Evolutionary conservation across 2,888 invertebrate genomes (phyloP).

Genomic region (Taenaris catops): DNA sequence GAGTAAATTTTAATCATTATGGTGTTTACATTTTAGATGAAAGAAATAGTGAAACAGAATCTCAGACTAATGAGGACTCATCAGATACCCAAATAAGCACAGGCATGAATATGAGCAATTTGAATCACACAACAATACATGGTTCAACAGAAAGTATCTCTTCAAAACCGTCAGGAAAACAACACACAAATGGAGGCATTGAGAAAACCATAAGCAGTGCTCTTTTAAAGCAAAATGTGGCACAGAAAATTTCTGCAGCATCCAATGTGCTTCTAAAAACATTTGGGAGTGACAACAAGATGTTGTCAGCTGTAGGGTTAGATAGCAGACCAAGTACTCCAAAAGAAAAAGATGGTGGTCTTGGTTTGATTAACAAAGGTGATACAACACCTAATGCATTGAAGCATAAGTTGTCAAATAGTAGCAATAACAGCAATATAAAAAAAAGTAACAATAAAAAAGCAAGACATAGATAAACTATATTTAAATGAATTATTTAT

Average conservation of each 20-base stretch:
- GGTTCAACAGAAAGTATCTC: slow-evolving; percentile 72
- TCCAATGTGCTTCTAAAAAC: slow-evolving; percentile 64
- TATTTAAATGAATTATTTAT: slow-evolving; percentile 1
- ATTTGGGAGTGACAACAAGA: slow-evolving; percentile 60
- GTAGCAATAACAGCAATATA: slow-evolving; percentile 70
- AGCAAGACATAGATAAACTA: slow-evolving; percentile 86
- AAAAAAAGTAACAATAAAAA: slow-evolving; percentile 91
- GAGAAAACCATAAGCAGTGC: slow-evolving; percentile 59
- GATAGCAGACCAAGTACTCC: slow-evolving; percentile 72
- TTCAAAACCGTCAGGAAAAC: slow-evolving; percentile 72
- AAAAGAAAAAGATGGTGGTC: slow-evolving; percentile 62
- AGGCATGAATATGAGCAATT: slow-evolving; percentile 56
- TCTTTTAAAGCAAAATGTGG: slow-evolving; percentile 57
- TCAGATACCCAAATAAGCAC: slow-evolving; percentile 83
- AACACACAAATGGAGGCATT: slow-evolving; percentile 65
- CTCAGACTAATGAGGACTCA: slow-evolving; percentile 88
- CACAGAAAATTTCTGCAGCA: slow-evolving; percentile 60
- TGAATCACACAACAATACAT: slow-evolving; percentile 72
- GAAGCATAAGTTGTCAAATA: slow-evolving; percentile 74
- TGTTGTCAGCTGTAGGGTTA: slow-evolving; percentile 56
- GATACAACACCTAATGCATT: slow-evolving; percentile 59
- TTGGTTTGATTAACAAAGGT: slow-evolving; percentile 50
- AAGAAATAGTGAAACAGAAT: slow-evolving; percentile 93
- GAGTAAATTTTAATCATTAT: slow-evolving; percentile 24
- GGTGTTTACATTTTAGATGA: slow-evolving; percentile 84